Base-by-base conservation (phyloP, 2,113 vertebrate species). In the Holacanthus passer region DNA sequence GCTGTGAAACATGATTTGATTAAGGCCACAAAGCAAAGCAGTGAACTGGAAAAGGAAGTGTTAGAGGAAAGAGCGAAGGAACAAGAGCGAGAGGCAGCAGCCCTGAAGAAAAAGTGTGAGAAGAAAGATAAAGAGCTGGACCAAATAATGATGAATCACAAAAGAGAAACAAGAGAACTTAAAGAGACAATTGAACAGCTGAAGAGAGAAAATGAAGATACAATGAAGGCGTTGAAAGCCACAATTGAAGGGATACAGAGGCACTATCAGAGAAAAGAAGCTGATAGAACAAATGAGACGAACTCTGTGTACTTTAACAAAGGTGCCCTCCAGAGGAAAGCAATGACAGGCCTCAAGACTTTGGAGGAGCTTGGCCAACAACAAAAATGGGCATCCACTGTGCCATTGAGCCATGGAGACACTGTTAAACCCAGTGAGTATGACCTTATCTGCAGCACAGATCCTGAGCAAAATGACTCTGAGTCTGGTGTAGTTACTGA, bases 341-440 rank as follows among this genome's bases (percentile, higher is more conserved):
- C 53, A 60, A 17, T 48, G 13, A 35, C 7, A 7, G 35, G 41
- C 45, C 37, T 39, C 19, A 55, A 65, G 14, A 64, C n/a, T 19
- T 2, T 77, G 45, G 62, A 78, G 47, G 62, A 75, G 2, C 10
- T 71, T 4, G 17, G 20, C 32, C 62, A 8, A 12, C 64, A 31
- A 41, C 64, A 52, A 24, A 83, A 80, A 70, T 75, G 73, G 78
- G 24, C 66, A 0, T 63, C 31, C 14, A 59, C 20, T 3, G 32
- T 50, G 29, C 62, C 58, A 37, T 2, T 43, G 16, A 52, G 1
- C 45, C 71, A 17, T 35, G 20, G n/a, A 53, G 32, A 78, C 27
- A 7, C 50, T 1, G 17, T 12, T 48, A 72, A 67, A 77, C 56
- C 47, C 10, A 24, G 82, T 91, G 52, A 89, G 82, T 76, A 75